Conservation (phyloP, 2,113 vertebrate species). For the Ramphastos sulfuratus region DNA sequence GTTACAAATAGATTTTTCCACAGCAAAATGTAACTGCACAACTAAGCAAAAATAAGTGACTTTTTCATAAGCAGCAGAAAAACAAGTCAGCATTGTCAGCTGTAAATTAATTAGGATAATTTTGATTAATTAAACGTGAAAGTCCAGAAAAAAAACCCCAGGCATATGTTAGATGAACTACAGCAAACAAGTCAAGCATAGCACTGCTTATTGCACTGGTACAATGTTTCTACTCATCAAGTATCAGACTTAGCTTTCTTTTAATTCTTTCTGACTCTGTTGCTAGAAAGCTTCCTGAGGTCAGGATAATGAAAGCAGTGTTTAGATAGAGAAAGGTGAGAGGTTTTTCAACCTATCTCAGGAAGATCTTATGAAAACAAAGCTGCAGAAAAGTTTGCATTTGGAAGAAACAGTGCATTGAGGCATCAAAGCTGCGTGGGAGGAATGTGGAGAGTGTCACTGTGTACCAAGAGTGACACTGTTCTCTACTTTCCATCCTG, state of each 20-base stretch:
- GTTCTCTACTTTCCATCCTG: background rate
- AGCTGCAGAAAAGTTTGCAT: background rate
- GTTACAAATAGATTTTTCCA: constrained; percentile 68
- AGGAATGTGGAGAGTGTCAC: background rate
- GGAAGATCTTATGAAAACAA: background rate
- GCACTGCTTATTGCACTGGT: background rate
- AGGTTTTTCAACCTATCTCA: background rate
- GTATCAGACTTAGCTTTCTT: background rate
- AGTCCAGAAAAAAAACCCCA: background rate
- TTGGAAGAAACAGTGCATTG: background rate
- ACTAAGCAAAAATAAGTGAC: constrained; percentile 60
- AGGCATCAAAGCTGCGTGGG: background rate
- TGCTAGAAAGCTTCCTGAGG: background rate
- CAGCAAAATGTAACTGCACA: constrained; percentile 66
- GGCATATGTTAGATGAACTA: background rate
- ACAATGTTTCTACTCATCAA: background rate
- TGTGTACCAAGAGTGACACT: background rate
- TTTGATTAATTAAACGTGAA: background rate
- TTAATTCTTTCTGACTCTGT: background rate
- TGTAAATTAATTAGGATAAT: no score
- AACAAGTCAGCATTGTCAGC: background rate
- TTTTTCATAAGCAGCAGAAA: constrained; percentile 66
- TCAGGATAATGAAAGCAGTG: background rate
- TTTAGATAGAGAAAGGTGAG: background rate
- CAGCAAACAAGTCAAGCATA: background rate